Percentiles rank a stretch among this genome's conserved stretches.
Conservation (phyloP, 2,888 invertebrate genomes). For the Pristionchus arcanus region DNA sequence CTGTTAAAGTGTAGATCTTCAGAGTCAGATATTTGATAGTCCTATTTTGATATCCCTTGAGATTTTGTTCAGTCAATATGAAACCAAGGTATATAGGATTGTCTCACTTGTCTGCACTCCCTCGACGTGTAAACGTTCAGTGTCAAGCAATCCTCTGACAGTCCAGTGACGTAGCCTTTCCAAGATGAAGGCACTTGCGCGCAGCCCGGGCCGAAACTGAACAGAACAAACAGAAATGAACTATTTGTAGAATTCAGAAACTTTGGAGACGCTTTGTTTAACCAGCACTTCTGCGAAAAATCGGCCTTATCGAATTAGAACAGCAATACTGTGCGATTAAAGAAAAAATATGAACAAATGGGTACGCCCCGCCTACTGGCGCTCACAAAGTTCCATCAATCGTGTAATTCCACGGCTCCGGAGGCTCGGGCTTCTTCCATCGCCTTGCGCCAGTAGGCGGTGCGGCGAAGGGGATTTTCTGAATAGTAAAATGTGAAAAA, state of each 20-base stretch:
- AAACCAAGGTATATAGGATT: too few species aligned
- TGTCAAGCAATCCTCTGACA: constrained; percentile 38
- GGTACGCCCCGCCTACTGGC: too few species aligned
- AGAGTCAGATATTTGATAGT: too few species aligned
- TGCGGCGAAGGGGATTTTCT: constrained; percentile 9
- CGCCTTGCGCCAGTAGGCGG: neutral
- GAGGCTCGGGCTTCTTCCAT: constrained; percentile 41
- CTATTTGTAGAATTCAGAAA: too few species aligned
- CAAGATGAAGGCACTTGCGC: neutral
- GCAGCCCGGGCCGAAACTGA: constrained; percentile 43
- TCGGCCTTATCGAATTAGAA: too few species aligned
- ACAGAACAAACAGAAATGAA: too few species aligned
- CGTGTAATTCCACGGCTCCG: neutral
- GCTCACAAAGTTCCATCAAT: constrained; percentile 8
- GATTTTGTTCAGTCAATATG: neutral
- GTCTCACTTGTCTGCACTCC: neutral
- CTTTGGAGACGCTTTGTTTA: too few species aligned
- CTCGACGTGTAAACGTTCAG: constrained; percentile 28
- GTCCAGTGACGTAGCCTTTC: neutral
- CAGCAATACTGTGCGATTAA: too few species aligned
- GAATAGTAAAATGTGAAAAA: neutral
- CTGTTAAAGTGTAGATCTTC: too few species aligned
- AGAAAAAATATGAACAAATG: too few species aligned
- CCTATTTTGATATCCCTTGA: too few species aligned
- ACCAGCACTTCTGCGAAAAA: too few species aligned